Percentiles rank a stretch among this genome's conserved stretches.
These are phyloP conservation scores for Chlorodrepanis virens DNA, from an alignment of 2,113 vertebrate species.

Conservation along the genomic window DNA sequence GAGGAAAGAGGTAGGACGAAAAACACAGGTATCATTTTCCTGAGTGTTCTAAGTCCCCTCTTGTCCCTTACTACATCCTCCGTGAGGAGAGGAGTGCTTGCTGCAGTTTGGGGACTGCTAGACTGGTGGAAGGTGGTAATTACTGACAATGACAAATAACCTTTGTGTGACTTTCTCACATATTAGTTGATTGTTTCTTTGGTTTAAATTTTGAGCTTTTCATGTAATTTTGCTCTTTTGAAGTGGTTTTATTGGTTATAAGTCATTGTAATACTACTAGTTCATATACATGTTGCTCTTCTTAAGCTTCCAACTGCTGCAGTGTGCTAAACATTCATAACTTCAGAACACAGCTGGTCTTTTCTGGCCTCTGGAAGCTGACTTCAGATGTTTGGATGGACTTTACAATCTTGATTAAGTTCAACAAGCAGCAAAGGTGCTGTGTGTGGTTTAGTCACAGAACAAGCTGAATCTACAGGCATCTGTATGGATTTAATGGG, in stretches of 20 bases:
- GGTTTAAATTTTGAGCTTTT: neutral
- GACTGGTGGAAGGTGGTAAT: neutral
- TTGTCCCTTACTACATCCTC: neutral
- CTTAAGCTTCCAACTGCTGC: neutral
- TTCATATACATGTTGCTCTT: neutral
- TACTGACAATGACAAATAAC: neutral
- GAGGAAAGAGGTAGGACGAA: neutral
- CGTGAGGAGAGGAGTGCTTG: neutral
- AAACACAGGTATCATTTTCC: neutral
- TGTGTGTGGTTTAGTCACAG: neutral
- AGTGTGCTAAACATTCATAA: neutral
- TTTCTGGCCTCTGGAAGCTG: neutral
- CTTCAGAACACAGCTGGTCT: neutral
- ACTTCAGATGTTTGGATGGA: neutral
- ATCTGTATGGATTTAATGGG: neutral
- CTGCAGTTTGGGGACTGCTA: neutral
- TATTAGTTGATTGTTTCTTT: neutral
- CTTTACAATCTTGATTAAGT: neutral
- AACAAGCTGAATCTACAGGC: neutral
- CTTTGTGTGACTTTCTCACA: neutral
- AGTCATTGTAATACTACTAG: neutral
- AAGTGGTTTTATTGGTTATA: neutral
- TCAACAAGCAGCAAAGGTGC: neutral
- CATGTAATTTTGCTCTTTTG: neutral
- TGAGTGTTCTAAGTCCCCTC: neutral